A percentile compares a stretch with the other conserved stretches of the same genome.
Conservation (phyloP, 2,797 vertebrate species). For the Sebastes baramenuke region DNA sequence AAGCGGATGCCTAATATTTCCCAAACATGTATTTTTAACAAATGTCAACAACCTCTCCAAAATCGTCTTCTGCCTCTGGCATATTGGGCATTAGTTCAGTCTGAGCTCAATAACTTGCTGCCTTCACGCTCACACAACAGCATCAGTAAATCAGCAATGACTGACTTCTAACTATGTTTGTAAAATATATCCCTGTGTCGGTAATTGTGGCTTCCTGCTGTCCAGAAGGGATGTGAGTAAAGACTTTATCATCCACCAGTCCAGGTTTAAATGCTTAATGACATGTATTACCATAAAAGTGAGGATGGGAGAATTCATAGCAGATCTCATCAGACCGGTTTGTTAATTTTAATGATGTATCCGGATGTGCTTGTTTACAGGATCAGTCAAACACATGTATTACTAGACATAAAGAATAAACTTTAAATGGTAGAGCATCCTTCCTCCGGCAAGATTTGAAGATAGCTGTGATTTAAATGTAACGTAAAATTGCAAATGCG, state of each 20-base stretch:
- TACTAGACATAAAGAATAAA: not conserved
- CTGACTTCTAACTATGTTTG: not conserved
- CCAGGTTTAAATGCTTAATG: not conserved
- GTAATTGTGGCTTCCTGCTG: not conserved
- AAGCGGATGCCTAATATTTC: not conserved
- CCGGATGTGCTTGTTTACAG: not conserved
- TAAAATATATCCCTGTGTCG: not conserved
- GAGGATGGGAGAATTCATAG: not conserved
- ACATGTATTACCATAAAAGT: not conserved
- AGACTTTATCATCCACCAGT: not conserved
- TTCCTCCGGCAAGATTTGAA: not conserved
- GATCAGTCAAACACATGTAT: not conserved
- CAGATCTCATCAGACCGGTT: not conserved
- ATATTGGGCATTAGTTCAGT: not conserved
- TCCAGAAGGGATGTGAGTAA: not conserved
- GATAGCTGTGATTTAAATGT: not conserved
- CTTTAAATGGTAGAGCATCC: not conserved
- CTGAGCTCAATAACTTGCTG: not conserved
- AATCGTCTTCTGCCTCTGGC: not conserved
- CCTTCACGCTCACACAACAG: not conserved
- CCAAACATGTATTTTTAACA: not conserved
- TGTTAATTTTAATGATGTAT: not conserved
- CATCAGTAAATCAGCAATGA: not conserved
- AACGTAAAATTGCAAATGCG: not conserved
- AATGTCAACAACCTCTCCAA: not conserved